phyloP scores from a whole-genome alignment of 1,140 invertebrate genomes.

The Sarcophaga peregrina region DNA sequence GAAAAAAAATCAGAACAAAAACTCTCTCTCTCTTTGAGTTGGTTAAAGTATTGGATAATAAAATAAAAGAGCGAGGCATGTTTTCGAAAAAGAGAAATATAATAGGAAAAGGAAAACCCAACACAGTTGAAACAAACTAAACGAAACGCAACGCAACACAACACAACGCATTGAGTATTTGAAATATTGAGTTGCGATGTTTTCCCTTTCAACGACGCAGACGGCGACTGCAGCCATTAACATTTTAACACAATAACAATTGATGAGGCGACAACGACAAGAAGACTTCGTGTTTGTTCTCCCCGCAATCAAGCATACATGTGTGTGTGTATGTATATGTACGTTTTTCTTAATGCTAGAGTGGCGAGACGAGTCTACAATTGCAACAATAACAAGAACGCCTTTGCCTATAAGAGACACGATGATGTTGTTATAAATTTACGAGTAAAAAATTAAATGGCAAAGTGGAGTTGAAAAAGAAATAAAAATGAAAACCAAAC shows the following conservation, averaged over 20 bases:
- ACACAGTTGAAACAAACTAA: too few species aligned
- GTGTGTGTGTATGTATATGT: too few species aligned
- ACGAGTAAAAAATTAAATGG: neutral
- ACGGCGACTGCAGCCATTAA: neutral
- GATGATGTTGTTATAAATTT: neutral
- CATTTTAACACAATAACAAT: neutral
- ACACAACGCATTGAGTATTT: neutral
- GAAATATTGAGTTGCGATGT: slow-evolving; percentile 8
- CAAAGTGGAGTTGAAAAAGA: neutral
- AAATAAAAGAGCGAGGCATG: neutral
- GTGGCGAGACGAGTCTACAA: neutral
- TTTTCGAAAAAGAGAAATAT: neutral
- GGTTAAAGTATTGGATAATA: too few species aligned
- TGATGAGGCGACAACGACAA: too few species aligned
- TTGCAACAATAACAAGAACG: neutral
- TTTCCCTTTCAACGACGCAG: slow-evolving; percentile 31
- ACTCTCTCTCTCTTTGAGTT: neutral
- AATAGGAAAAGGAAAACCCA: neutral
- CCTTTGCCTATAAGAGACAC: neutral
- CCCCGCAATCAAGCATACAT: too few species aligned
- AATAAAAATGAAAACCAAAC: neutral
- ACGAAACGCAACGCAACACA: neutral
- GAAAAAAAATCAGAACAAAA: neutral
- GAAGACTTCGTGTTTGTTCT: too few species aligned
- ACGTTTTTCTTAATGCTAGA: too few species aligned